Base-by-base conservation (phyloP, 2,797 vertebrate species). In the Anguilla obscura region DNA sequence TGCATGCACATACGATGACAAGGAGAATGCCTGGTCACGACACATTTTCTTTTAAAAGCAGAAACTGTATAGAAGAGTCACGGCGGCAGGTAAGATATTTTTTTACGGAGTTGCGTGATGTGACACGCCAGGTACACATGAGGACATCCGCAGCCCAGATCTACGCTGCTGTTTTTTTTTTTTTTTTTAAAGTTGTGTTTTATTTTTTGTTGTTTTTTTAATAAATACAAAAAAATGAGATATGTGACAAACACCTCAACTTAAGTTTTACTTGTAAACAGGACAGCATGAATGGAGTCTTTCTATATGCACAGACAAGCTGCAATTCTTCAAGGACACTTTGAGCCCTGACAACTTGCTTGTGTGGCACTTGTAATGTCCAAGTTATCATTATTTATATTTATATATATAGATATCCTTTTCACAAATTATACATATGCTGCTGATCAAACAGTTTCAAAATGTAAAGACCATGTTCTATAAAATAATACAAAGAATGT, bases 1-100 rank as follows among this genome's bases (percentile, higher is more conserved):
- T 96, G 97, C 98, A 99, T 99, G 98, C 98, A 98, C 97, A 97
- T 97, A 97, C 96, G 97, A 97, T 98, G 97, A 98, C 95, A 96
- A 96, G 97, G 96, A 96, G 96, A 97, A 97, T 97, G 97, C 96
- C 95, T 96, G 95, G 96, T 96, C 97, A 98, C 97, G 98, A 98
- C 97, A 98, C 96, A 95, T 90, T 82, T 82, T 79, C 33, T 79
- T 58, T 88, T 95, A 96, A 96, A 98, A 98, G 97, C 98, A 96
- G 97, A 97, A 88, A 94, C 93, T 90, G 97, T 97, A 98, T 96
- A 98, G 97, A 97, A 97, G 97, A 95, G 96, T 96, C 96, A 97
- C 96, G 96, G 96, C 96, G 92, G 96, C 96, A 96, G 96, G 94
- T 95, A 92, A 89, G 94, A 94, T 95, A 92, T 94, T 95, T 94